Conservation (phyloP, 2,113 vertebrate species). For the Larimichthys crocea region DNA sequence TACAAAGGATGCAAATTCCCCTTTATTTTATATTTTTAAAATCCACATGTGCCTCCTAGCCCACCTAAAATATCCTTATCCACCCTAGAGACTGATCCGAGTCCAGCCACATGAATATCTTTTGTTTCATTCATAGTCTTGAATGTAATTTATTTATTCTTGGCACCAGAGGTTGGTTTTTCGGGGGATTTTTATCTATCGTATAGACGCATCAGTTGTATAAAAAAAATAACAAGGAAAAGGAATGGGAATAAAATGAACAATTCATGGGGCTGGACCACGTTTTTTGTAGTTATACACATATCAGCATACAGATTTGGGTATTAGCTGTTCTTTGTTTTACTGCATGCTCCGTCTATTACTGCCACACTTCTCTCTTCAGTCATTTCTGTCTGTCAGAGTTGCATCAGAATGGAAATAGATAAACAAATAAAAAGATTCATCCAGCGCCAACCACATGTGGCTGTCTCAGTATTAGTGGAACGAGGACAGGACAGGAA, state of each 20-base stretch:
- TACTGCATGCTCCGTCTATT: slow-evolving; percentile 48
- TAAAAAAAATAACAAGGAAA: background rate
- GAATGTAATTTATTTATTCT: background rate
- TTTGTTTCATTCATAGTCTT: background rate
- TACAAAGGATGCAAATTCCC: slow-evolving; percentile 35
- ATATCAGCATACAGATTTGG: background rate
- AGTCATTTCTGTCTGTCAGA: slow-evolving; percentile 3
- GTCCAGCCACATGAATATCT: slow-evolving; percentile 34
- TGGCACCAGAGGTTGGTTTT: background rate
- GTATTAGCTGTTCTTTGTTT: background rate
- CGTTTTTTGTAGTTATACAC: background rate
- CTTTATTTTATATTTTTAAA: slow-evolving; percentile 41
- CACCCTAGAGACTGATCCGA: background rate
- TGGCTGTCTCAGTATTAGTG: background rate
- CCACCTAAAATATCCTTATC: background rate
- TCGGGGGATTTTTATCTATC: background rate
- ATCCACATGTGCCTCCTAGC: background rate
- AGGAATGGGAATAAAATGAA: background rate
- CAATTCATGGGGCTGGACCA: slow-evolving; percentile 50
- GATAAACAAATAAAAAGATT: background rate
- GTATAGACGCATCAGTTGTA: background rate
- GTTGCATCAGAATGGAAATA: background rate
- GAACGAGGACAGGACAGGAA: background rate
- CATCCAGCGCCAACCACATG: background rate
- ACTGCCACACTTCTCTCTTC: slow-evolving; percentile 19